Base-by-base conservation (phyloP, 2,888 invertebrate species). In the Fabriciana adippe region DNA sequence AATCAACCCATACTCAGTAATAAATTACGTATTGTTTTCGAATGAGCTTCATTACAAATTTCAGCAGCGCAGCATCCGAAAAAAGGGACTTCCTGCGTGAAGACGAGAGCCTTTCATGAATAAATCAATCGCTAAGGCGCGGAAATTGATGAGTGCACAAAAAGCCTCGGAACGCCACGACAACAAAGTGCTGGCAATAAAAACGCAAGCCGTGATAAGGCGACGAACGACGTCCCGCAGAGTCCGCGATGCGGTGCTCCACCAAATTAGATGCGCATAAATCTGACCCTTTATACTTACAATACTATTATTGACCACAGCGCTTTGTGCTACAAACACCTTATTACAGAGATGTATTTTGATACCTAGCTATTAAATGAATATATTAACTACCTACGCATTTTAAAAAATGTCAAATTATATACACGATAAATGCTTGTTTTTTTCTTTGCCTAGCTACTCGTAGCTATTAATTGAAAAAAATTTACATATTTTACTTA, bases 121-220 rank as follows among this genome's bases (percentile, higher is more conserved):
- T 92, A 92, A 92, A 92, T 90, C 90, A 91, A 88, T 88, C 83
- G 84, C 72, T 74, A 83, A 90, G 89, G 91, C 92, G 92, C 88
- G 92, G 92, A 92, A 91, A 92, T 92, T 92, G 90, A 92, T 92
- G 90, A 85, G 87, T 78, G 83, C 77, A 78, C 88, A 92, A 92
- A 92, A 92, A 92, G 84, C 79, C 81, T 81, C 81, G 84, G 85
- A 85, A 84, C 86, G 85, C 79, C 83, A 83, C 86, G 85, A 87
- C 89, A 89, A 90, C 91, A 92, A 90, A 91, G 88, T 90, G 89
- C 83, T 84, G 78, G 81, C 85, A 81, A 85, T 86, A 92, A 91
- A 91, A 91, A 90, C 85, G 82, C 82, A 83, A 74, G 80, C 82
- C 81, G 86, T 81, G 86, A 85, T 86, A 86, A 84, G 48, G 67